Evolutionary conservation across 2,113 vertebrate species (phyloP).

Genomic region (Aptenodytes forsteri): DNA sequence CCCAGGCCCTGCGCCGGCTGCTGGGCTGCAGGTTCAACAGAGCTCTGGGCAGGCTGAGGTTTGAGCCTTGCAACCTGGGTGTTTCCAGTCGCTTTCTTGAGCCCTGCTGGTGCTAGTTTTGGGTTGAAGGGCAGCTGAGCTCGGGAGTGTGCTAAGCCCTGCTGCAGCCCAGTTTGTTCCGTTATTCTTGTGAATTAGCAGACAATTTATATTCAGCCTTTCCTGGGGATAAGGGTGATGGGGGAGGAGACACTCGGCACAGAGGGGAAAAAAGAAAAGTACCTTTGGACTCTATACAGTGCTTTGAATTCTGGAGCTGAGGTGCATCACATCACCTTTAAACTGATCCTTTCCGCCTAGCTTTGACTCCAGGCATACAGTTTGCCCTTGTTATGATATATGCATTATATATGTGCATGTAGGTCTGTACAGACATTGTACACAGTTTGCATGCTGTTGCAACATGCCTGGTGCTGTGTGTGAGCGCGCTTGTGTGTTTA

Average conservation of each 20-base stretch:
- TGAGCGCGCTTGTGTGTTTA: not conserved
- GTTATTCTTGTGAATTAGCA: not conserved
- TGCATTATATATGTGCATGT: not conserved
- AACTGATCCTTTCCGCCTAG: not conserved
- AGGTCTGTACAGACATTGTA: not conserved
- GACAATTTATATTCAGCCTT: not conserved
- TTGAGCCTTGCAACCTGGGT: not conserved
- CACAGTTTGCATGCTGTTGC: not conserved
- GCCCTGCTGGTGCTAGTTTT: not conserved
- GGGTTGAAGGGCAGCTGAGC: not conserved
- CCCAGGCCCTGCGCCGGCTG: rapidly evolving
- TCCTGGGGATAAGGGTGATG: not conserved
- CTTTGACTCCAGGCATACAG: not conserved
- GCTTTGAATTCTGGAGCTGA: not conserved
- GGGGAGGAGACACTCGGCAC: not conserved
- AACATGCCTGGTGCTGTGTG: not conserved
- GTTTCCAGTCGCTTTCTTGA: not conserved
- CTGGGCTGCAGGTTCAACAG: not conserved
- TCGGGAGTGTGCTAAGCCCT: not conserved
- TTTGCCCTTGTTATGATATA: not conserved
- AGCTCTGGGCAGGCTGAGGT: not conserved
- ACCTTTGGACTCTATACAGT: not conserved
- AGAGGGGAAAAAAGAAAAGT: not conserved
- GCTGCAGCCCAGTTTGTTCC: not conserved
- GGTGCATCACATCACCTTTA: not conserved